phyloP scores from a whole-genome alignment of 2,888 invertebrate species.

The Leucophora obtusa region DNA sequence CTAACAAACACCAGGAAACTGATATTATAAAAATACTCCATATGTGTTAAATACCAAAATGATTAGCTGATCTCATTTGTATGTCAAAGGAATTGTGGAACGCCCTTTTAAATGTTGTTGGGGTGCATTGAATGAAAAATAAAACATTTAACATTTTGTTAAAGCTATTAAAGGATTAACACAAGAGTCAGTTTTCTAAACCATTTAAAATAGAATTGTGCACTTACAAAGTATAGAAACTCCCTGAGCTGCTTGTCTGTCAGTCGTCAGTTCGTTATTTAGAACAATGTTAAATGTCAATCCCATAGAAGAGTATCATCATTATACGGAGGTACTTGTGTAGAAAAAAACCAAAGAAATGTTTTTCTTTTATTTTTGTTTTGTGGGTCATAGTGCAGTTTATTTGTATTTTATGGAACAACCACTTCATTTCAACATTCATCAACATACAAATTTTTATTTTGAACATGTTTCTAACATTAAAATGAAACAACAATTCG shows the following conservation, averaged over 20 bases:
- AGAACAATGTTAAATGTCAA: constrained; percentile 52
- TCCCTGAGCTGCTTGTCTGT: constrained; percentile 24
- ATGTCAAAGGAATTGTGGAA: constrained; percentile 17
- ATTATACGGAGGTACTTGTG: constrained; percentile 18
- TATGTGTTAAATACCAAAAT: constrained; percentile 55
- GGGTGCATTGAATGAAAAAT: neutral
- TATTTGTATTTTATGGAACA: constrained; percentile 27
- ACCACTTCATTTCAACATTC: constrained; percentile 56
- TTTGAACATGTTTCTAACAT: constrained; percentile 60
- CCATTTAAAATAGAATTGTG: constrained; percentile 31
- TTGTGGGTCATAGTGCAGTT: constrained; percentile 58
- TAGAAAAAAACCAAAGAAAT: constrained; percentile 31
- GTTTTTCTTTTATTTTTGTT: too few relatives aligned
- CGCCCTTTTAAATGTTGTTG: constrained; percentile 36
- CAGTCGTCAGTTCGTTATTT: constrained; percentile 21
- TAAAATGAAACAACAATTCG: constrained; percentile 52
- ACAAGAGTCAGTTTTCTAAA: constrained; percentile 61
- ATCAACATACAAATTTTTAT: constrained; percentile 42
- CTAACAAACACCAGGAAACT: neutral
- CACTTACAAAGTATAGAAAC: constrained; percentile 11
- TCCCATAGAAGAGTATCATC: constrained; percentile 22
- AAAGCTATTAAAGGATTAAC: constrained; percentile 68
- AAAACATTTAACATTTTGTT: constrained; percentile 63
- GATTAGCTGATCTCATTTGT: constrained; percentile 61
- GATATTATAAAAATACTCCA: constrained; percentile 44